These are phyloP conservation scores for Ectropis crepuscularia DNA, from an alignment of 2,888 invertebrate genomes.

Conservation along the genomic window DNA sequence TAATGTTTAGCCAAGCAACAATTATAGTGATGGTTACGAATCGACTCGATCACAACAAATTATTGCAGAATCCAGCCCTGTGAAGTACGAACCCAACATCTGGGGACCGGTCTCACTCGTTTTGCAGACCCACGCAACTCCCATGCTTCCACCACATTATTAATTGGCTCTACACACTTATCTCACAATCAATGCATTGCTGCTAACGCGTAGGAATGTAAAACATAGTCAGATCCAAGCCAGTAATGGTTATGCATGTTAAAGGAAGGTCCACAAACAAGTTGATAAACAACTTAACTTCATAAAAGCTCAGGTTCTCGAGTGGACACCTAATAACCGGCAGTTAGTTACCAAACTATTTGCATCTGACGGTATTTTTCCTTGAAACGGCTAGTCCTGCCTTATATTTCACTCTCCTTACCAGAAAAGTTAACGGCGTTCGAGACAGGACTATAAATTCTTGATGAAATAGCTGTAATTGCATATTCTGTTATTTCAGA, in stretches of 20 bases:
- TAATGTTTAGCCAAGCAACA: conserved; percentile 8
- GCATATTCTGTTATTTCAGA: conserved; percentile 27
- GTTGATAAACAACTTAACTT: conserved; percentile 41
- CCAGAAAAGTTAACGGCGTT: conserved; percentile 55
- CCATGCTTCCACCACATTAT: conserved; percentile 56
- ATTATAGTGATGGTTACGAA: conserved; percentile 27
- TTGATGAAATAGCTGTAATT: conserved; percentile 40
- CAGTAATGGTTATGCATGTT: conserved; percentile 41
- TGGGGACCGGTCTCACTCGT: conserved; percentile 81
- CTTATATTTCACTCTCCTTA: conserved; percentile 55
- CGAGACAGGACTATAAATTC: conserved; percentile 43
- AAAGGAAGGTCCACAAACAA: conserved; percentile 11
- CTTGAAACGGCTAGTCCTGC: conserved; percentile 60
- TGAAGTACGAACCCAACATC: conserved; percentile 64
- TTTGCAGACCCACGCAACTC: conserved; percentile 77
- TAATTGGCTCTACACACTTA: conserved; percentile 33
- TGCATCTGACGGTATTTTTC: conserved; percentile 73
- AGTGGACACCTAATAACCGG: conserved; percentile 65
- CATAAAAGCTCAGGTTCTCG: conserved; percentile 61
- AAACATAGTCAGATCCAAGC: conserved; percentile 3
- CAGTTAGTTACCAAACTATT: conserved; percentile 71
- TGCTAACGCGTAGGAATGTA: not conserved
- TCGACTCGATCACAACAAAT: conserved; percentile 32
- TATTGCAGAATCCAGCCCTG: conserved; percentile 64
- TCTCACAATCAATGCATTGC: conserved; percentile 37